phyloP scores from a whole-genome alignment of 2,888 invertebrate genomes.

The Ophion obscuratus region DNA sequence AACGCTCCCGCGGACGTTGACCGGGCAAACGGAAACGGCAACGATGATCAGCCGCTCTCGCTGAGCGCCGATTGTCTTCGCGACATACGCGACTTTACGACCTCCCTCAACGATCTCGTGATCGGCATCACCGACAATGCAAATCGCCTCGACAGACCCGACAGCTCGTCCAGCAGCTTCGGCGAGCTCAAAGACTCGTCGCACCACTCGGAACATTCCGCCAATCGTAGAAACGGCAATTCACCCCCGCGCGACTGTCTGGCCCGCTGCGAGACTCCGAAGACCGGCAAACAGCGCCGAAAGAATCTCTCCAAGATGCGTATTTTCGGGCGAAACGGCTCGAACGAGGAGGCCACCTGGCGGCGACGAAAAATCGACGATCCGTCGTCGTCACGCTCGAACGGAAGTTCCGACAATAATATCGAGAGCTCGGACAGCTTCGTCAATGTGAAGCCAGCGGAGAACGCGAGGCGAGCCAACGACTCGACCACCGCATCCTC shows the following conservation, averaged over 20 bases:
- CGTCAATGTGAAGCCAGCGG: slow-evolving; percentile 78
- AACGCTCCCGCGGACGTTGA: slow-evolving; percentile 67
- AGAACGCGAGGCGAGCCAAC: slow-evolving; percentile 68
- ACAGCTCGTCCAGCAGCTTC: background rate
- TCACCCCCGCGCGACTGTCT: slow-evolving; percentile 50
- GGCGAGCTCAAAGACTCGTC: slow-evolving; percentile 37
- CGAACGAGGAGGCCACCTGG: slow-evolving; percentile 12
- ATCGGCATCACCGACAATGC: slow-evolving; percentile 69
- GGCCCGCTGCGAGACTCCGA: slow-evolving; percentile 65
- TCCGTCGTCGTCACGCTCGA: slow-evolving; percentile 67
- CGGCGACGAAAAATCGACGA: slow-evolving; percentile 40
- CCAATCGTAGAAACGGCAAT: slow-evolving; percentile 70
- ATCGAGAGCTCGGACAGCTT: slow-evolving; percentile 80
- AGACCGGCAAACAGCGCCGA: slow-evolving; percentile 55
- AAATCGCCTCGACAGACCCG: slow-evolving; percentile 17
- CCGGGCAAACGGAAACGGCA: slow-evolving; percentile 69
- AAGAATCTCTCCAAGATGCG: slow-evolving; percentile 57
- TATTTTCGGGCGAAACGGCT: slow-evolving; percentile 45
- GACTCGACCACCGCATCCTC: slow-evolving; percentile 75
- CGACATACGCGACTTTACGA: slow-evolving; percentile 73
- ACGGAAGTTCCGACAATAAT: slow-evolving; percentile 76
- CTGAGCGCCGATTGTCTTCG: slow-evolving; percentile 74
- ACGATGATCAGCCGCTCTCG: slow-evolving; percentile 70
- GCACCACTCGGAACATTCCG: slow-evolving; percentile 57
- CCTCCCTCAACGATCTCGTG: slow-evolving; percentile 74